Percentiles rank a stretch among this genome's conserved stretches.
Evolutionary conservation across 2,797 vertebrate species (phyloP).

Genomic region (Phoeniculus purpureus): DNA sequence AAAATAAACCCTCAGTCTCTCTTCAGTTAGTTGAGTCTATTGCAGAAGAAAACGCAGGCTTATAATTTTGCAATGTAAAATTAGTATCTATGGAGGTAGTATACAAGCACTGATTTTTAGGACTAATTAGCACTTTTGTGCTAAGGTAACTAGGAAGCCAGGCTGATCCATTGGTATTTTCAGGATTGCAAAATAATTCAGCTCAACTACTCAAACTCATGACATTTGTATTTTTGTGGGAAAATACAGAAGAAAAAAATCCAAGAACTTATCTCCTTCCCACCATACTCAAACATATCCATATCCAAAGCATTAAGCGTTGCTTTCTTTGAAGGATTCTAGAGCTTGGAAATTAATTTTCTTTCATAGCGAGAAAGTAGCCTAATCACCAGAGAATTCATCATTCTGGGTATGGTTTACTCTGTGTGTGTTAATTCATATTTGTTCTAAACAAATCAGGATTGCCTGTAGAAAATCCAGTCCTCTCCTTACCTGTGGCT

Average conservation of each 20-base stretch:
- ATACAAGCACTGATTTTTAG: neutral
- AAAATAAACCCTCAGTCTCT: neutral
- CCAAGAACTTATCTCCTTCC: neutral
- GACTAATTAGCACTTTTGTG: neutral
- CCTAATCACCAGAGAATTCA: neutral
- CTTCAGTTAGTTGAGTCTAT: neutral
- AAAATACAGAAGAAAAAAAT: neutral
- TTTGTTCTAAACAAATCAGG: neutral
- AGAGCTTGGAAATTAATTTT: neutral
- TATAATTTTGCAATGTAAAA: neutral
- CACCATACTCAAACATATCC: neutral
- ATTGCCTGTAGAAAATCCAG: neutral
- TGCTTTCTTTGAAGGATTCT: neutral
- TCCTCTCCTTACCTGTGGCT: neutral
- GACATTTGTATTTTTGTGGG: neutral
- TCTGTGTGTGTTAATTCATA: neutral
- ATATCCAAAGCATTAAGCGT: neutral
- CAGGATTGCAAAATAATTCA: neutral
- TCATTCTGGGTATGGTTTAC: neutral
- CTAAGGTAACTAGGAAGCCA: neutral
- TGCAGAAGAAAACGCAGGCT: neutral
- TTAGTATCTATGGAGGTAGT: neutral
- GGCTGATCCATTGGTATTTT: neutral
- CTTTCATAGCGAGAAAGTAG: neutral
- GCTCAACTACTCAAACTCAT: neutral